Base-by-base conservation (phyloP, 37 sponge, comb jelly and placozoan genomes). In the Petrosia ficiformis region DNA sequence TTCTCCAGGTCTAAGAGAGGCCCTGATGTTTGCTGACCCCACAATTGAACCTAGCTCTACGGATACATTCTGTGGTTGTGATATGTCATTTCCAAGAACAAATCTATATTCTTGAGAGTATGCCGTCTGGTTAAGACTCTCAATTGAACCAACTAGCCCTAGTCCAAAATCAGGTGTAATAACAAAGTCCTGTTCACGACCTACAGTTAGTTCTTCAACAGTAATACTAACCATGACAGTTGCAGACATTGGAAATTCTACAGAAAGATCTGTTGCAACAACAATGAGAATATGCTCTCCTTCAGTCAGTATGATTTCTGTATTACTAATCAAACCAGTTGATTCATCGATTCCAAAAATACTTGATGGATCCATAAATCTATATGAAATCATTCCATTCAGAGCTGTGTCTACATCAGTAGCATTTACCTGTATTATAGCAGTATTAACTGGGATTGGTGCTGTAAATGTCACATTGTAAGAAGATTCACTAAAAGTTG, bases 401-500 rank as follows among this genome's bases (percentile, higher is more conserved):
- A n/a, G n/a, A n/a, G n/a, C n/a, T 24, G 41, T 54, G 63, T 91
- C 92, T 33, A 31, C 48, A 79, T 91, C 92, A 64, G 39, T 58
- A 0, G 83, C 87, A 54, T 42, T 37, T 16, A 82, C 80, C 10
- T 48, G 40, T 24, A 82, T 8, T 19, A 91, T 42, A 0, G 57
- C 16, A 1, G 61, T 66, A 39, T 77, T 78, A 10, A 30, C 73
- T 32, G 34, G 34, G 2, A 79, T 57, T 26, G 63, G 72, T 25
- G 70, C 79, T 58, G 69, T 61, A 1, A 86, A 2, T 24, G 70
- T 58, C 19, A 44, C 71, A 5, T 40, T 33, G 65, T 82, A 86
- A 16, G 2, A 16, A 1, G 54, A 24, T 48, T 67, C 35, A 40
- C 25, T 56, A 48, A 88, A 82, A 57, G 57, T 31, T 6, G 89